Percentiles rank a stretch among this genome's conserved stretches.
phyloP scores from a whole-genome alignment of 2,888 invertebrate genomes.

The Temnothorax unifasciatus region DNA sequence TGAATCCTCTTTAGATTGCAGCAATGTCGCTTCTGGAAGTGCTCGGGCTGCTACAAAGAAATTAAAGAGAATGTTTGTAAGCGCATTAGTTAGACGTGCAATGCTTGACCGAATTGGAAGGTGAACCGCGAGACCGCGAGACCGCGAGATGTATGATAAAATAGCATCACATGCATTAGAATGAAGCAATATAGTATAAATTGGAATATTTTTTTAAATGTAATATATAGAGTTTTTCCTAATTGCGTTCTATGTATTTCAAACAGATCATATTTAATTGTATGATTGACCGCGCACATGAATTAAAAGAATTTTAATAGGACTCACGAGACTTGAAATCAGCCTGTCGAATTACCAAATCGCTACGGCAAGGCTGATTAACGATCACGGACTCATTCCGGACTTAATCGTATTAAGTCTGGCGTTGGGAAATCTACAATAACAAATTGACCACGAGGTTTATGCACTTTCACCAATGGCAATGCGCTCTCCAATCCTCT shows the following conservation, averaged over 20 bases:
- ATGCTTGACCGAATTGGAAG: slow-evolving; percentile 12
- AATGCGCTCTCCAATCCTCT: slow-evolving; percentile 54
- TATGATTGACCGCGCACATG: slow-evolving; percentile 21
- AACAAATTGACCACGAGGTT: slow-evolving; percentile 53
- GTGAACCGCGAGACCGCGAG: slow-evolving; percentile 17
- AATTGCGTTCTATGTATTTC: slow-evolving; percentile 45
- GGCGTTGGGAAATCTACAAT: slow-evolving; percentile 44
- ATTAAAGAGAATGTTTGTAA: slow-evolving; percentile 41
- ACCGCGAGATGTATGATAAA: slow-evolving; percentile 29
- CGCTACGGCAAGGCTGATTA: slow-evolving; percentile 57
- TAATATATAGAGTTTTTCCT: slow-evolving; percentile 36
- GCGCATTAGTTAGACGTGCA: neutral
- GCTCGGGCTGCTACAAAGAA: neutral
- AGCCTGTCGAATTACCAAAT: slow-evolving; percentile 63
- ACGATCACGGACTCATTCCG: slow-evolving; percentile 35
- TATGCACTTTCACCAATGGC: slow-evolving; percentile 56
- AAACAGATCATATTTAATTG: slow-evolving; percentile 37
- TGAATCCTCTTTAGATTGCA: slow-evolving; percentile 35
- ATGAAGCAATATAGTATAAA: neutral
- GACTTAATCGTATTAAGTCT: slow-evolving; percentile 24
- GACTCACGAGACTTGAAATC: slow-evolving; percentile 44
- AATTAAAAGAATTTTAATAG: slow-evolving; percentile 64
- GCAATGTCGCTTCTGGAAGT: slow-evolving; percentile 30
- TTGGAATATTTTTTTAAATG: neutral
- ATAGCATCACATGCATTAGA: neutral